Evolutionary conservation across 2,888 invertebrate species (phyloP).

Genomic region (Kryphioiulus occultus): DNA sequence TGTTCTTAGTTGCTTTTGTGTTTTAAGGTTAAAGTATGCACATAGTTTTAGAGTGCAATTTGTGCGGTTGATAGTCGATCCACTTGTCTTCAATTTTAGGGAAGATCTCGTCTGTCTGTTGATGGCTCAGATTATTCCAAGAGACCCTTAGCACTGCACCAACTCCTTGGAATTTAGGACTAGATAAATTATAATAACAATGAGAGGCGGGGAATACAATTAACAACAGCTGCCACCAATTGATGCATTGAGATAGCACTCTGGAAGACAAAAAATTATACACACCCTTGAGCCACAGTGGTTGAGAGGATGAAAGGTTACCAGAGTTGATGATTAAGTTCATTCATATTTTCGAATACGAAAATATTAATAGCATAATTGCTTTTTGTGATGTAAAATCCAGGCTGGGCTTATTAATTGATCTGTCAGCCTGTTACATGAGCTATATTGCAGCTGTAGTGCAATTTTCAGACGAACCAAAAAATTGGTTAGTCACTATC

Average conservation of each 20-base stretch:
- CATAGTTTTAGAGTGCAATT: conserved; percentile 24
- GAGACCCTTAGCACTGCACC: neutral
- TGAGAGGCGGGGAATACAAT: neutral
- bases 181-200: conserved; percentile 27
- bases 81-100: conserved; percentile 22
- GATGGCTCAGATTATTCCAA: conserved; percentile 24
- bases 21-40: conserved; percentile 27
- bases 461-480: neutral
- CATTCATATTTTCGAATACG: neutral
- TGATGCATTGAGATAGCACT: conserved; percentile 17
- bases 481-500: neutral
- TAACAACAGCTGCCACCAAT: conserved; percentile 9
- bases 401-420: neutral
- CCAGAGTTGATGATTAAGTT: neutral
- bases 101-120: neutral
- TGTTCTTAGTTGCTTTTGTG: neutral
- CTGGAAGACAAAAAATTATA: neutral
- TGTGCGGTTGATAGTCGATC: conserved; percentile 31
- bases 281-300: neutral
- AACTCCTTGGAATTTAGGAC: neutral
- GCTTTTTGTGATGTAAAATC: neutral
- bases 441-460: neutral
- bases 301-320: neutral
- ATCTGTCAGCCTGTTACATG: neutral
- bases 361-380: neutral